A percentile compares a stretch with the other conserved stretches of the same genome.
Conservation (phyloP, 1,140 invertebrate genomes). For the Hylaeus anthracinus region DNA sequence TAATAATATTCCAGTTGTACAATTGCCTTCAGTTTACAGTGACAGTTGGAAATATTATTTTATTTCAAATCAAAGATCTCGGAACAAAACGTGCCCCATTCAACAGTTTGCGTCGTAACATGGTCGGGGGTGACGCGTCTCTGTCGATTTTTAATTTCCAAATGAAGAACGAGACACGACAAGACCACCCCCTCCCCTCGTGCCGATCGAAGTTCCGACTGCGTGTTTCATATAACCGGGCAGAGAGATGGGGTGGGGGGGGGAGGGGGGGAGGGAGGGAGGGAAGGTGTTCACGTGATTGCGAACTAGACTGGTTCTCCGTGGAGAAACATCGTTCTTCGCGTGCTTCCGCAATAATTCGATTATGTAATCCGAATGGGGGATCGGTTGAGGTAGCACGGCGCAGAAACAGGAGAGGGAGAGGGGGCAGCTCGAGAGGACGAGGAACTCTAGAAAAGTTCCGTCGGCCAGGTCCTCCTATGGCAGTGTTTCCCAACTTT, state of each 20-base stretch:
- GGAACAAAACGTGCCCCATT: too few relatives aligned
- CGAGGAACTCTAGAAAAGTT: slow-evolving; percentile 30
- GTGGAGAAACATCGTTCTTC: slow-evolving; percentile 21
- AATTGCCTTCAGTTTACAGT: too few relatives aligned
- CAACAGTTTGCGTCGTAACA: too few relatives aligned
- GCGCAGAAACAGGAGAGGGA: neutral
- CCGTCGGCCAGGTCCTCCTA: neutral
- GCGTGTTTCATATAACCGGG: neutral
- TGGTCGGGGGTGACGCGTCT: neutral
- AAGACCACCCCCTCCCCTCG: too few relatives aligned
- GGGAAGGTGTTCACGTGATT: slow-evolving; percentile 3
- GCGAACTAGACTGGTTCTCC: neutral
- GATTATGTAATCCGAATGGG: slow-evolving; percentile 41
- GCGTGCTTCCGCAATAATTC: slow-evolving; percentile 43
- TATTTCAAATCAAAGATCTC: too few relatives aligned
- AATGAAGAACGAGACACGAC: slow-evolving; percentile 6
- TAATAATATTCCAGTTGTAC: too few relatives aligned
- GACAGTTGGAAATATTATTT: too few relatives aligned
- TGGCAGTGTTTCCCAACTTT: too few relatives aligned
- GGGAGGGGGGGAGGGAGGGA: too few relatives aligned
- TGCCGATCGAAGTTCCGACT: slow-evolving; percentile 9
- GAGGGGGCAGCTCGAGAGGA: neutral
- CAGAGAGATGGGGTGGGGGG: too few relatives aligned
- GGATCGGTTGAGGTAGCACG: slow-evolving; percentile 19
- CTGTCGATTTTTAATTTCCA: neutral